phyloP scores from a whole-genome alignment of 2,113 vertebrate species.

The Scolopax mira region DNA sequence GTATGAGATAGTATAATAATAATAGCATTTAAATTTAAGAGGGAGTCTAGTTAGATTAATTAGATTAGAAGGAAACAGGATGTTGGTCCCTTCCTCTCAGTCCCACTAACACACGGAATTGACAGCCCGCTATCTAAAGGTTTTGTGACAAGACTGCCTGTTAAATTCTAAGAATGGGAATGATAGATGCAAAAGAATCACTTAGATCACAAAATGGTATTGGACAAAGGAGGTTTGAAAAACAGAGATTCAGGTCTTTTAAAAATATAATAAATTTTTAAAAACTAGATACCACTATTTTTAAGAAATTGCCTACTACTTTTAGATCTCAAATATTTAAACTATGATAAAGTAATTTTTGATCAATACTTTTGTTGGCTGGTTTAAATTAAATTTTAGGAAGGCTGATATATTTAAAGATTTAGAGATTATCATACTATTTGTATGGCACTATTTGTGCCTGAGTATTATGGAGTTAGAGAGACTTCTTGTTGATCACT shows the following conservation, averaged over 20 bases:
- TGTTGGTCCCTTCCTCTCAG: background rate
- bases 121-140: background rate
- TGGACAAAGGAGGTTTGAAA: background rate
- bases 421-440: background rate
- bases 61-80: background rate
- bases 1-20: background rate
- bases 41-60: background rate
- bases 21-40: background rate
- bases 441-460: too few relatives aligned
- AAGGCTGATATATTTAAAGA: background rate
- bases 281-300: background rate
- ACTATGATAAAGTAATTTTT: background rate
- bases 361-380: background rate
- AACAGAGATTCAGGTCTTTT: background rate
- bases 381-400: background rate
- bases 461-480: background rate
- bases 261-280: background rate
- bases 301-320: background rate
- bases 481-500: background rate
- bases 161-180: background rate
- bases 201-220: background rate
- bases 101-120: background rate
- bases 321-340: background rate
- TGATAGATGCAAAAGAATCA: background rate
- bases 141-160: background rate